Conservation (phyloP, 2,888 invertebrate genomes). For the Lordiphosa fenestrarum region DNA sequence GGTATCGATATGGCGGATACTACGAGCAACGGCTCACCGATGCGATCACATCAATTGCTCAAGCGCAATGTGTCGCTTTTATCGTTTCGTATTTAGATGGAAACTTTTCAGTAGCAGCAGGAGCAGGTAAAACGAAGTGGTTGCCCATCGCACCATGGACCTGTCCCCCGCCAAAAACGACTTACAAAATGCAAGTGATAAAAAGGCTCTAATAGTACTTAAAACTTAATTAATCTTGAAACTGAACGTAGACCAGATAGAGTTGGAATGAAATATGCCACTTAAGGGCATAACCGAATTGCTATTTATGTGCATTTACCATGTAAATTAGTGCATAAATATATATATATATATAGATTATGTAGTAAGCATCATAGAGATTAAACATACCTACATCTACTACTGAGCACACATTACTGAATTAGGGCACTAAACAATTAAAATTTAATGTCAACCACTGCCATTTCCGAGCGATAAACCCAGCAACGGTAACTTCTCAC, state of each 20-base stretch:
- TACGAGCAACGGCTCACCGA: conserved; percentile 52
- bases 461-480: conserved; percentile 58
- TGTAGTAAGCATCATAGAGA: conserved; percentile 25
- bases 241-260: conserved; percentile 49
- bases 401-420: conserved; percentile 31
- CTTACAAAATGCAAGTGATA: conserved; percentile 66
- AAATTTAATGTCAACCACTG: conserved; percentile 65
- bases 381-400: conserved; percentile 19
- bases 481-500: conserved; percentile 1
- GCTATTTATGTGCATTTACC: conserved; percentile 63
- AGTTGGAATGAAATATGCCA: conserved; percentile 33
- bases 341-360: conserved; percentile 26
- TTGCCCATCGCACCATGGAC: conserved; percentile 23
- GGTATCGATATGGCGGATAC: conserved; percentile 65
- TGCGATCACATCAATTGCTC: conserved; percentile 75
- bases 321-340: conserved; percentile 59
- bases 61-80: conserved; percentile 79
- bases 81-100: conserved; percentile 78
- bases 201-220: conserved; percentile 67
- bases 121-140: conserved; percentile 55
- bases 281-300: conserved; percentile 38
- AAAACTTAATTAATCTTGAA: conserved; percentile 52
- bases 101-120: conserved; percentile 10
- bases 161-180: conserved; percentile 58
- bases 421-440: conserved; percentile 59